Percentiles rank a stretch among this genome's conserved stretches.
Conservation (phyloP, 2,888 invertebrate genomes). For the Heliconius charithonia region DNA sequence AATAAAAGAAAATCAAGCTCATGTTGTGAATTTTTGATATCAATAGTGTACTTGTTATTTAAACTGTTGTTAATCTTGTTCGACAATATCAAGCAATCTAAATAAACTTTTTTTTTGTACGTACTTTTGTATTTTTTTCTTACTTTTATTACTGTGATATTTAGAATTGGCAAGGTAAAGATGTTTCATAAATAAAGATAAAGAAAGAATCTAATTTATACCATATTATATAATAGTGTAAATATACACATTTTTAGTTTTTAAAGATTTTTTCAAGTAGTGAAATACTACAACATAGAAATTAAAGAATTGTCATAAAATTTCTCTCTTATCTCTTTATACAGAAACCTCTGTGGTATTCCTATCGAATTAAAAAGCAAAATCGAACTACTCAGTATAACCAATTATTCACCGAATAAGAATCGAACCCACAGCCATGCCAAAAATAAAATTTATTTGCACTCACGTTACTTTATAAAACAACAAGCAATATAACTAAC, state of each 20-base stretch:
- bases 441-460: background rate
- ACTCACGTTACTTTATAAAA: background rate
- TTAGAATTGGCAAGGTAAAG: background rate
- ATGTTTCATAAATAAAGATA: too few relatives aligned
- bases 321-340: too few relatives aligned
- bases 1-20: background rate
- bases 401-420: background rate
- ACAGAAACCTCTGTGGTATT: too few relatives aligned
- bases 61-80: slow-evolving; percentile 4
- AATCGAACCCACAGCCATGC: background rate
- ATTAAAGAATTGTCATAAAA: too few relatives aligned
- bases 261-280: too few relatives aligned
- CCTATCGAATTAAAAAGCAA: too few relatives aligned
- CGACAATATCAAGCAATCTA: too few relatives aligned
- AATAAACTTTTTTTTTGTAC: slow-evolving; percentile 8
- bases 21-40: background rate
- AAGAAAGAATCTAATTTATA: too few relatives aligned
- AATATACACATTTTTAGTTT: too few relatives aligned
- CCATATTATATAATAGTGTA: too few relatives aligned
- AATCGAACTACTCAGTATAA: too few relatives aligned
- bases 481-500: background rate
- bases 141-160: background rate
- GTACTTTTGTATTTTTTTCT: background rate
- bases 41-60: background rate
- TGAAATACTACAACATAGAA: too few relatives aligned